Conservation (phyloP, 2,797 vertebrate species). For the Aphelocoma californica region DNA sequence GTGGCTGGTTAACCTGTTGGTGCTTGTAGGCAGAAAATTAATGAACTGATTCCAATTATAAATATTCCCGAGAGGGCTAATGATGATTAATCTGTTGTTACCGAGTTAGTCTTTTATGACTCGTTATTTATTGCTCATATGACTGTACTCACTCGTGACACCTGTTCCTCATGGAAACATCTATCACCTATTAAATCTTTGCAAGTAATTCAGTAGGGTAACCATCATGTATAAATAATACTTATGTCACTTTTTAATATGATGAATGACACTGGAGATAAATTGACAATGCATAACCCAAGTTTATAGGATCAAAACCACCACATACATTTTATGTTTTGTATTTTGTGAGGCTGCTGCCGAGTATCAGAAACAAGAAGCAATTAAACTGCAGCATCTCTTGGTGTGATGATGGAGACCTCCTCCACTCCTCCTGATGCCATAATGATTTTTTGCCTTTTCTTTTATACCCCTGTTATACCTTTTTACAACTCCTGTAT, state of each 20-base stretch:
- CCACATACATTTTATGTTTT: neutral
- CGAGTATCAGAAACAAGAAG: neutral
- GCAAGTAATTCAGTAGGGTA: neutral
- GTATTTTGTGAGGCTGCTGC: neutral
- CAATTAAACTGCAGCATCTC: neutral
- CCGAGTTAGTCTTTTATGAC: slow-evolving; percentile 24
- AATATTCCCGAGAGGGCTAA: slow-evolving; percentile 18
- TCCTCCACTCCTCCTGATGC: neutral
- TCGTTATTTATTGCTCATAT: neutral
- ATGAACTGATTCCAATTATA: slow-evolving; percentile 9
- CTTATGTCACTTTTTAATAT: neutral
- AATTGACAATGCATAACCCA: neutral
- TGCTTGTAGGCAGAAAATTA: slow-evolving; percentile 14
- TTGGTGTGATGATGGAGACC: neutral
- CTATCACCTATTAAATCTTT: slow-evolving; percentile 30
- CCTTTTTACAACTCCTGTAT: no score
- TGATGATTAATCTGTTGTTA: slow-evolving; percentile 49
- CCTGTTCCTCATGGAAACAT: slow-evolving; percentile 26
- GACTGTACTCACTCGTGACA: slow-evolving; percentile 13
- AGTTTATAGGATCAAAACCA: neutral
- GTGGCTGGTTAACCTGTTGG: neutral
- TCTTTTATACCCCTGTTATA: no score
- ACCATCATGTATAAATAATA: neutral
- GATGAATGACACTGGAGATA: neutral
- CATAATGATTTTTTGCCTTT: no score